These are phyloP conservation scores for Tachypleus tridentatus DNA, from an alignment of 1,140 invertebrate species.

Conservation along the genomic window DNA sequence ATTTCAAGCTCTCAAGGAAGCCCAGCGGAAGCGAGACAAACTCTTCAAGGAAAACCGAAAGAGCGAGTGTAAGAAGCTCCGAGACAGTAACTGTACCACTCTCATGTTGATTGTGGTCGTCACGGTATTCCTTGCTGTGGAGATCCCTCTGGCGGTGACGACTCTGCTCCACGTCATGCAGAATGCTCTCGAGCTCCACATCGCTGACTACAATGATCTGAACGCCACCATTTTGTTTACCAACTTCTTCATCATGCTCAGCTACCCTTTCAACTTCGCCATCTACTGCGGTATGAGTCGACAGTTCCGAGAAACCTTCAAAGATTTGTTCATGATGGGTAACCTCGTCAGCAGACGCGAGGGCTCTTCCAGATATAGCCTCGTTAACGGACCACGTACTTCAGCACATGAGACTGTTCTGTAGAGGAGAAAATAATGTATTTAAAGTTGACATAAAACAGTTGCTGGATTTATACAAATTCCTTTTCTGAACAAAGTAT, in stretches of 20 bases:
- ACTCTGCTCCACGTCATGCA: slow-evolving; percentile 72
- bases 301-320: slow-evolving; percentile 87
- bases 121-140: slow-evolving; percentile 75
- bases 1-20: slow-evolving; percentile 66
- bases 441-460: too few relatives aligned
- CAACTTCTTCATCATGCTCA: slow-evolving; percentile 81
- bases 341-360: slow-evolving; percentile 33
- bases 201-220: slow-evolving; percentile 63
- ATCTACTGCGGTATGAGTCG: slow-evolving; percentile 92
- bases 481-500: too few relatives aligned
- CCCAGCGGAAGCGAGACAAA: slow-evolving; percentile 61
- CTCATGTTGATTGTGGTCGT: slow-evolving; percentile 92
- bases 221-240: slow-evolving; percentile 73
- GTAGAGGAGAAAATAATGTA: slow-evolving; percentile 31
- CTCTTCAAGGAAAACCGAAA: slow-evolving; percentile 73
- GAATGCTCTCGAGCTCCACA: slow-evolving; percentile 37
- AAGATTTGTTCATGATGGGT: slow-evolving; percentile 54
- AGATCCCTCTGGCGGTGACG: slow-evolving; percentile 79
- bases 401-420: slow-evolving; percentile 70
- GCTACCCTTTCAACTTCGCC: slow-evolving; percentile 89
- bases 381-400: slow-evolving; percentile 63
- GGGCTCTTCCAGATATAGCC: slow-evolving; percentile 55
- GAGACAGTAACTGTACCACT: slow-evolving; percentile 82
- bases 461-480: too few relatives aligned
- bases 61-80: slow-evolving; percentile 64